Base-by-base conservation (phyloP, 1,140 invertebrate species). In the Lepidurus packardi region DNA sequence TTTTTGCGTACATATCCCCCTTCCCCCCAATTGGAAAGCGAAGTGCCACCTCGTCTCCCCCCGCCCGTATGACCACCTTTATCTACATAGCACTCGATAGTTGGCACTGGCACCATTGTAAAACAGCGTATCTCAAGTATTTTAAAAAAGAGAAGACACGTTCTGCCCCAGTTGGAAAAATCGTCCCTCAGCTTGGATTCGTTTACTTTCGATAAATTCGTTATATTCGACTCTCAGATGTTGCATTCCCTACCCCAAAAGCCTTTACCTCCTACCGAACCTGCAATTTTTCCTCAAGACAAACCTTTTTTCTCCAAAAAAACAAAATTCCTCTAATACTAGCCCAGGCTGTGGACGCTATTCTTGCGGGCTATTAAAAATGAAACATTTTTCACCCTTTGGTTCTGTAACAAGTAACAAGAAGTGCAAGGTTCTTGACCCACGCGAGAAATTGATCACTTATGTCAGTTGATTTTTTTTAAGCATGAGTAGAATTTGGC, bases 81-180 rank as follows among this genome's bases (percentile, higher is more conserved):
- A 65, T 65, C 53, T 65, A 65, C 53, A 65, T 65, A 65, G 53
- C 53, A 65, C 53, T 65, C 53, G 53, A 65, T 65, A 65, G 53
- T 65, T 65, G 53, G 53, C 53, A 65, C 53, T 65, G 53, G 53
- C 53, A 65, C 53, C 53, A 65, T 21, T 65, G 53, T 65, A 65
- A 65, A 65, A 65, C 53, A 65, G 53, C 53, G 53, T 65, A 11
- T 65, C 53, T 65, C 34, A 34, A 34, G 34, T 34, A 34, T 34
- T 34, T 34, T 34, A 34, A 34, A 16, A 65, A 65, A 65, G 53
- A 65, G 53, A 65, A 65, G 53, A 65, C 53, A 65, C 53, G 53
- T 65, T 65, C 16, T 21, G 16, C 53, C 53, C 53, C 53, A 21
- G 53, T 65, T 65, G 53, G 53, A 65, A 65, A 65, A 65, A 65